These are phyloP conservation scores for Clarias gariepinus DNA, from an alignment of 2,113 vertebrate species.

Conservation along the genomic window DNA sequence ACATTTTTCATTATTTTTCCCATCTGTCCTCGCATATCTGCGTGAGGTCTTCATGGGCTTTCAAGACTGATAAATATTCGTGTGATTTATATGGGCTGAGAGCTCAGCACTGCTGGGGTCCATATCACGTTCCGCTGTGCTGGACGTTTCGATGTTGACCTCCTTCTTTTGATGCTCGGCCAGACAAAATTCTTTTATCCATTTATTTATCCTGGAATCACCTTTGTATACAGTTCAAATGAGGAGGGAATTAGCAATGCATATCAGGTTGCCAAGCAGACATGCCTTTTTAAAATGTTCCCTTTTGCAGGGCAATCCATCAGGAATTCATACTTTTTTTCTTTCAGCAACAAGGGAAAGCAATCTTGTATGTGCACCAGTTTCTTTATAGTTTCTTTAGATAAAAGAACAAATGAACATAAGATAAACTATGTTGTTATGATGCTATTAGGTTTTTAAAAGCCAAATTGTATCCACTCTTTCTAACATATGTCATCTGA, in stretches of 20 bases:
- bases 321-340: slow-evolving; percentile 32
- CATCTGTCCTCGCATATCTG: slow-evolving; percentile 6
- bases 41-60: slow-evolving; percentile 7
- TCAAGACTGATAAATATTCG: slow-evolving; percentile 25
- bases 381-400: not conserved
- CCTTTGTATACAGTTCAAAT: slow-evolving; percentile 53
- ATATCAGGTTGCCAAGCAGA: slow-evolving; percentile 45
- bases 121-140: slow-evolving; percentile 42
- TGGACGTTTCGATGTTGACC: slow-evolving; percentile 38
- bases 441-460: slow-evolving; percentile 5
- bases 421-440: slow-evolving; percentile 2
- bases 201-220: slow-evolving; percentile 52
- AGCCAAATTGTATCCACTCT: not conserved
- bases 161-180: slow-evolving; percentile 45
- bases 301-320: slow-evolving; percentile 38
- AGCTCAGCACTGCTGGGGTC: slow-evolving; percentile 32
- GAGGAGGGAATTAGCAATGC: slow-evolving; percentile 51
- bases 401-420: slow-evolving; percentile 20
- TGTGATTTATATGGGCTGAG: slow-evolving; percentile 44
- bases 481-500: not conserved
- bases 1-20: not conserved
- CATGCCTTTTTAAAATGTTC: slow-evolving; percentile 52
- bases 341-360: slow-evolving; percentile 19
- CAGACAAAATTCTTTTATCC: slow-evolving; percentile 43
- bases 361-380: not conserved